Evolutionary conservation across 2,888 invertebrate species (phyloP), one percentile per base, ranked within the genome.

Genomic region (Troilus luridus): DNA sequence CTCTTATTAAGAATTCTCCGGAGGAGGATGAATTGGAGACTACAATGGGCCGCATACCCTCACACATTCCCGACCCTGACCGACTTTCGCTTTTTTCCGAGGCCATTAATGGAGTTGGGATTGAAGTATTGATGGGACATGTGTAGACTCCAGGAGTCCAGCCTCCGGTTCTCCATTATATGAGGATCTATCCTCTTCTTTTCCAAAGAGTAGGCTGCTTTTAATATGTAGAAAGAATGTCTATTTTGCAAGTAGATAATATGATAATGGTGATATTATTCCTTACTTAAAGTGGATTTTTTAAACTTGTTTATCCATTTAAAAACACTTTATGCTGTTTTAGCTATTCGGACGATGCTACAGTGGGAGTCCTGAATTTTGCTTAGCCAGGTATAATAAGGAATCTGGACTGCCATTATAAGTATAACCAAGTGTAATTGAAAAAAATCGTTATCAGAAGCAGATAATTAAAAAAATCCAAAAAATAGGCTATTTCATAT

Each of bases 21-120:
- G 41, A 89, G 89, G 21, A 89, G 64, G 89, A 89, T 89, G 89
- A 89, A 89, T 89, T 62, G 89, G 89, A 54, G n/a, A 54, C 54
- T 62, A 89, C 89, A 89, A 89, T 89, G 89, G 62, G n/a, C 64
- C 62, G 89, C 89, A 89, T 89, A 89, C 89, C 89, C 89, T 89
- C 89, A 89, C 89, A 89, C 64, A 89, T 89, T 89, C 89, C 54
- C 67, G 85, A 85, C 85, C 85, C 85, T 85, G 85, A 85, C 85
- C 85, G 85, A 85, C 85, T 85, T 85, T 77, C 27, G 72, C 72
- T 77, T 77, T 27, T 77, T 77, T 56, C 85, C 21, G 21, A 85
- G 85, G 14, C 85, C 85, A 85, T 85, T 85, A 85, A 58, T 85
- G 85, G 56, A 85, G 54, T 56, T 85, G 85, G 56, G 85, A 85